Conservation (phyloP, 2,888 invertebrate species). For the Mesochorus sp. region DNA sequence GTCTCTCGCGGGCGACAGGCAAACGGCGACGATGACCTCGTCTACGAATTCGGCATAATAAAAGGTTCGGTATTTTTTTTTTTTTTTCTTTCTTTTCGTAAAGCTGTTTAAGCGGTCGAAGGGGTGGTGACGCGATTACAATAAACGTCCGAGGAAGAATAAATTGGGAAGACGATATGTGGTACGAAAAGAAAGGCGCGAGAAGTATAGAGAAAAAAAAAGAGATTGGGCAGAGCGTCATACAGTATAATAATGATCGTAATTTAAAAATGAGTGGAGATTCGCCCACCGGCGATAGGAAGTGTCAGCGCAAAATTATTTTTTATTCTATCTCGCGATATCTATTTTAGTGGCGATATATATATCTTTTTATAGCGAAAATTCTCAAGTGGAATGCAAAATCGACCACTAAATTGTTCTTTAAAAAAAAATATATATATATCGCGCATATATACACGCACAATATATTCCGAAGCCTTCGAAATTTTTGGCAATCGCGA, state of each 20-base stretch:
- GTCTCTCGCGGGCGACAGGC: no score
- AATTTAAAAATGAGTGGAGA: constrained; percentile 65
- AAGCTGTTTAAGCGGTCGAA: not conserved
- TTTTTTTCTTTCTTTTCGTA: not conserved
- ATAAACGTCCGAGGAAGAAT: constrained; percentile 15
- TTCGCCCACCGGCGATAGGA: constrained; percentile 33
- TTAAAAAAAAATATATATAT: not conserved
- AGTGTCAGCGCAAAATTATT: constrained; percentile 49
- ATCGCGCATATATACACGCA: not conserved
- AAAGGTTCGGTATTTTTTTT: not conserved
- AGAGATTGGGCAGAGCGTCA: no score
- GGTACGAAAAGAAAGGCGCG: not conserved
- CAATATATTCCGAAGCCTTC: not conserved
- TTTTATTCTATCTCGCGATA: constrained; percentile 17
- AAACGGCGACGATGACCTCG: constrained; percentile 12
- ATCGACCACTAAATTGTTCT: not conserved
- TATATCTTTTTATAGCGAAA: not conserved
- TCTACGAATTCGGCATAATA: constrained; percentile 9
- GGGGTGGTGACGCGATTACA: not conserved
- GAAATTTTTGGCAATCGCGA: constrained; percentile 42
- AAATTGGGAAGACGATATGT: not conserved
- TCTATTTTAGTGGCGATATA: constrained; percentile 19
- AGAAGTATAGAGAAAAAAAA: constrained; percentile 1
- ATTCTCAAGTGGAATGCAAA: not conserved
- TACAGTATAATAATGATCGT: constrained; percentile 66